Base-by-base conservation (phyloP, 2,113 vertebrate species). In the Barnardius zonarius region DNA sequence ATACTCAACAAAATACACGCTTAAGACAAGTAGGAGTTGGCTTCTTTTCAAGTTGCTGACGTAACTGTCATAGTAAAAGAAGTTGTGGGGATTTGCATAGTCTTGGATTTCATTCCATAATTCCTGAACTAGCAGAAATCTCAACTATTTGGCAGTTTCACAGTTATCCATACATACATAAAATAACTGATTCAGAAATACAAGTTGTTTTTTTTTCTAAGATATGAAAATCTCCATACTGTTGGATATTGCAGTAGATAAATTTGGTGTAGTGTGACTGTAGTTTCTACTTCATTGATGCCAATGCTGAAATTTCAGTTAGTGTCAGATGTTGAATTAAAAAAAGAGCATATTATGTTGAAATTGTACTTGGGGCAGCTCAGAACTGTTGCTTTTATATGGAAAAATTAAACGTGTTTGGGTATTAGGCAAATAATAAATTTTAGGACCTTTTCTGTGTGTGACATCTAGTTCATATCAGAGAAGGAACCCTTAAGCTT, bases 171-270 rank as follows among this genome's bases (percentile, higher is more conserved):
- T 46, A 67, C 28, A n/a, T 49, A 72, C 6, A 19, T 52, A 73
- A 91, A 96, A 86, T 76, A 74, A 95, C 33, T 59, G 39, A 92
- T n/a, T 83, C 30, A 70, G 37, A 93, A 84, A 76, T 33, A 86
- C 15, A 84, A 75, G 85, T 55, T 33, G 12, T 81, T 77, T 81
- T 91, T 46, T 44, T 44, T 44, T 17, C 16, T 41, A 90, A 75
- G 84, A 75, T 72, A 88, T 11, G 14, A 93, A 95, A 44, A 88
- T 86, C 49, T 91, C 69, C 18, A 81, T 17, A 7, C 14, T 55
- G 27, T 37, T 37, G 51, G 25, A 22, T 91, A 33, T 8, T 66
- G 33, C 44, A 52, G 30, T 49, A 73, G 84, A 37, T 85, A 64
- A 43, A 41, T 61, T 41, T 51, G 43, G 27, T 39, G 39, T 61